A percentile compares a stretch with the other conserved stretches of the same genome.
Conservation (phyloP, 2,797 vertebrate genomes). For the Centroberyx gerrardi region DNA sequence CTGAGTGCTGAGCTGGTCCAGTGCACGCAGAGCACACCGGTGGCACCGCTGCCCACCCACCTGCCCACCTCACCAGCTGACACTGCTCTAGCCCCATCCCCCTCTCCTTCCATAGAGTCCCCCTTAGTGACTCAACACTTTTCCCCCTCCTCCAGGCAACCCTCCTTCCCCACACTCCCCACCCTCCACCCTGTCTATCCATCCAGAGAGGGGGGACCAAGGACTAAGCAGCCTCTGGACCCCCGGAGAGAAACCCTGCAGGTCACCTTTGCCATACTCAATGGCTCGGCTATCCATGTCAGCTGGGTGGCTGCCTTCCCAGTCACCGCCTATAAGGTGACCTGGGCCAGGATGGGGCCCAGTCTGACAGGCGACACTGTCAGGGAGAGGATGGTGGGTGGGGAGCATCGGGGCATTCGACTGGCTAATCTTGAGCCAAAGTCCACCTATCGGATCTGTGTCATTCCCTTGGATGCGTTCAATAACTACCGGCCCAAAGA, state of each 20-base stretch:
- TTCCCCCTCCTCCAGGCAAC: conserved; percentile 72
- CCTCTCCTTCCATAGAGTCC: conserved; percentile 63
- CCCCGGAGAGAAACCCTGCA: conserved; percentile 82
- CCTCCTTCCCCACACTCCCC: conserved; percentile 62
- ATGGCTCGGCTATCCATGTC: conserved; percentile 92
- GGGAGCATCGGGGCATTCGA: conserved; percentile 89
- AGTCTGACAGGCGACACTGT: conserved; percentile 91
- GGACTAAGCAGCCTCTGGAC: conserved; percentile 82
- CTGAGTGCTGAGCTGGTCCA: conserved; percentile 92
- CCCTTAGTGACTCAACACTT: conserved; percentile 64
- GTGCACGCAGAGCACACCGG: conserved; percentile 87
- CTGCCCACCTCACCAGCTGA: conserved; percentile 60
- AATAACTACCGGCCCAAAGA: conserved; percentile 91
- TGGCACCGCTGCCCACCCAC: conserved; percentile 75
- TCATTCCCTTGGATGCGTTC: conserved; percentile 92
- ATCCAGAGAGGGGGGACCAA: conserved; percentile 78
- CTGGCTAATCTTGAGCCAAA: conserved; percentile 91
- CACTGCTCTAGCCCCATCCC: conserved; percentile 39
- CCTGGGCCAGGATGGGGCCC: conserved; percentile 95
- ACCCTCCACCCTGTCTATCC: conserved; percentile 76
- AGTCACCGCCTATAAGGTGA: conserved; percentile 93
- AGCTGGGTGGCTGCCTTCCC: conserved; percentile 91
- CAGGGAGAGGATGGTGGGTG: conserved; percentile 91
- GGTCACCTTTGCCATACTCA: conserved; percentile 89
- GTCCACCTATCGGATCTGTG: conserved; percentile 93